phyloP scores from a whole-genome alignment of 2,888 invertebrate genomes.

The Lamellibrachia satsuma region DNA sequence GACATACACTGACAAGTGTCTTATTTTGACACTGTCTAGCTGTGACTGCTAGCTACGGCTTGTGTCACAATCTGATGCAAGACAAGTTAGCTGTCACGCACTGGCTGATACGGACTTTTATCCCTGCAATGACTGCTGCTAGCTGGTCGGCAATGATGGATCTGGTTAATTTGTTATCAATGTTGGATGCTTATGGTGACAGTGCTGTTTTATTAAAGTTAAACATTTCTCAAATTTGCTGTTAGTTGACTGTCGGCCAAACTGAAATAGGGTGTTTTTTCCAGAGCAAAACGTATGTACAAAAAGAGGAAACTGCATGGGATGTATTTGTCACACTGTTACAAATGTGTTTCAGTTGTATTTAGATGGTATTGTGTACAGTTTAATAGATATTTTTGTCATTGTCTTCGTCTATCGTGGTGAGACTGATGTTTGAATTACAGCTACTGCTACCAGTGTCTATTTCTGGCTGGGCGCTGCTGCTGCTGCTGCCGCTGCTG shows the following conservation, averaged over 20 bases:
- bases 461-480: neutral
- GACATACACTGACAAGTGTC: too few relatives aligned
- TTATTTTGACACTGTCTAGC: too few relatives aligned
- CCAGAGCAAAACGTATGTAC: neutral
- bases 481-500: neutral
- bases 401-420: neutral
- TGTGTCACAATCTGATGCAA: too few relatives aligned
- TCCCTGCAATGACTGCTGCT: neutral
- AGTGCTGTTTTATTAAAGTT: conserved; percentile 11
- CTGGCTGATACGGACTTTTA: neutral
- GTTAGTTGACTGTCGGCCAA: conserved; percentile 7
- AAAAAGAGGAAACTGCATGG: neutral
- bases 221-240: neutral
- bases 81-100: neutral
- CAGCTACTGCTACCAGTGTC: neutral
- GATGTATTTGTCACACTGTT: neutral
- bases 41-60: too few relatives aligned
- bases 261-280: neutral
- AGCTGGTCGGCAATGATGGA: neutral
- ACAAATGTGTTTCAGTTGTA: conserved; percentile 10
- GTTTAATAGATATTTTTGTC: conserved; percentile 13
- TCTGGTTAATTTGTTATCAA: neutral
- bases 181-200: conserved; percentile 17
- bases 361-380: conserved; percentile 4
- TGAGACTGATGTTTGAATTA: neutral